Evolutionary conservation across 2,113 vertebrate species (phyloP).

Genomic region (Tychaedon coryphoeus): DNA sequence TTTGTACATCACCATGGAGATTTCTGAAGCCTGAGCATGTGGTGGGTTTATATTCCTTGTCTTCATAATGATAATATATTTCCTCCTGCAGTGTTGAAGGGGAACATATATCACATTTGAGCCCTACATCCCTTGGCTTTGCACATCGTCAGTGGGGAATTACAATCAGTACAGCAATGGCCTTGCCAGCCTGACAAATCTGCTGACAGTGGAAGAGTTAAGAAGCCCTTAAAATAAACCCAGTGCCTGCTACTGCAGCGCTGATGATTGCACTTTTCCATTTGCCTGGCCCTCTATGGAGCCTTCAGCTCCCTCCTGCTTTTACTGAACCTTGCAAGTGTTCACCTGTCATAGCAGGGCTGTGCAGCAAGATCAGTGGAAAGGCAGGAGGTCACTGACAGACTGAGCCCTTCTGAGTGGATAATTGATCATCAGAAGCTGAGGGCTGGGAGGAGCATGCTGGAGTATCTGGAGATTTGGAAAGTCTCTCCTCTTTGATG

Average conservation of each 20-base stretch:
- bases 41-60: not conserved
- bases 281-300: not conserved
- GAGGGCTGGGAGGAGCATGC: not conserved
- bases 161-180: not conserved
- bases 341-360: not conserved
- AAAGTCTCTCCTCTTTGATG: not conserved
- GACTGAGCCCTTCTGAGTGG: not conserved
- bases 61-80: not conserved
- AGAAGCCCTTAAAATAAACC: slow-evolving; percentile 33
- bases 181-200: slow-evolving; percentile 8
- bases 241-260: not conserved
- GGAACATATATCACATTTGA: not conserved
- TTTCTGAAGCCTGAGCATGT: not conserved
- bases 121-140: not conserved
- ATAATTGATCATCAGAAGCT: not conserved
- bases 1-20: not conserved
- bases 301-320: not conserved
- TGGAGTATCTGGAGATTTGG: not conserved
- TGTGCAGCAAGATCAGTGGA: not conserved
- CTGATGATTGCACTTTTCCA: not conserved
- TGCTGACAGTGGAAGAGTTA: slow-evolving; percentile 5
- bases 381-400: not conserved
- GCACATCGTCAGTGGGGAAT: not conserved
- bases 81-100: not conserved
- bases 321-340: not conserved